phyloP scores from a whole-genome alignment of 2,797 vertebrate species.

The Acomys russatus region DNA sequence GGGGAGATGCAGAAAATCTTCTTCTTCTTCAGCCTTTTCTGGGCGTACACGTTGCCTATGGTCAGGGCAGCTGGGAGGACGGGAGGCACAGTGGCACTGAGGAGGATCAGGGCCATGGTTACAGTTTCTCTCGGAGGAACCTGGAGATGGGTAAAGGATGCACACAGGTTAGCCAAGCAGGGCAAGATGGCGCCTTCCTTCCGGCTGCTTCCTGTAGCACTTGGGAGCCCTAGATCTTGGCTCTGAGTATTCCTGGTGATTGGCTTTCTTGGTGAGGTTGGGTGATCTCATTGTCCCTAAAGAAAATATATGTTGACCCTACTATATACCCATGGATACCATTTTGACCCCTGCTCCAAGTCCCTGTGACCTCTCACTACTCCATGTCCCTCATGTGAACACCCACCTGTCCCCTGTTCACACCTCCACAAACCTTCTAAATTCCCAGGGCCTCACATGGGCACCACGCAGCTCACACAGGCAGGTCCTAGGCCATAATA shows the following conservation, averaged over 20 bases:
- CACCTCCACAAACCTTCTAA: background rate
- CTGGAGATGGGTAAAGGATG: conserved; percentile 67
- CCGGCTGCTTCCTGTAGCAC: rapidly evolving
- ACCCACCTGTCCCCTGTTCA: background rate
- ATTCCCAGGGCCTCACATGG: background rate
- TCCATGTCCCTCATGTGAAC: background rate
- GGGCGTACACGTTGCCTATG: conserved; percentile 85
- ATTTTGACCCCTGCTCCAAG: background rate
- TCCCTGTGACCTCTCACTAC: background rate
- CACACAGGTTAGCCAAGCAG: background rate
- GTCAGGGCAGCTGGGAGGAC: conserved; percentile 86
- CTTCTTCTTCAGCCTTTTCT: conserved; percentile 86
- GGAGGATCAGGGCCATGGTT: conserved; percentile 84
- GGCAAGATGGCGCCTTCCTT: background rate
- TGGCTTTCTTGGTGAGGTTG: background rate
- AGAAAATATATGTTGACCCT: background rate
- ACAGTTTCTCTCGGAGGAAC: conserved; percentile 45
- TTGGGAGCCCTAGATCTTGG: rapidly evolving
- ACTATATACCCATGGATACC: background rate
- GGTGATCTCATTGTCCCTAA: background rate
- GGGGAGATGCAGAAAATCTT: conserved; percentile 88
- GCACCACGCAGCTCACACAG: background rate
- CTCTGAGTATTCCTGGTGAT: background rate
- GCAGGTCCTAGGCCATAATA: background rate
- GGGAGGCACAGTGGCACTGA: conserved; percentile 81